phyloP scores from a whole-genome alignment of 2,113 vertebrate species.

The Tympanuchus pallidicinctus region DNA sequence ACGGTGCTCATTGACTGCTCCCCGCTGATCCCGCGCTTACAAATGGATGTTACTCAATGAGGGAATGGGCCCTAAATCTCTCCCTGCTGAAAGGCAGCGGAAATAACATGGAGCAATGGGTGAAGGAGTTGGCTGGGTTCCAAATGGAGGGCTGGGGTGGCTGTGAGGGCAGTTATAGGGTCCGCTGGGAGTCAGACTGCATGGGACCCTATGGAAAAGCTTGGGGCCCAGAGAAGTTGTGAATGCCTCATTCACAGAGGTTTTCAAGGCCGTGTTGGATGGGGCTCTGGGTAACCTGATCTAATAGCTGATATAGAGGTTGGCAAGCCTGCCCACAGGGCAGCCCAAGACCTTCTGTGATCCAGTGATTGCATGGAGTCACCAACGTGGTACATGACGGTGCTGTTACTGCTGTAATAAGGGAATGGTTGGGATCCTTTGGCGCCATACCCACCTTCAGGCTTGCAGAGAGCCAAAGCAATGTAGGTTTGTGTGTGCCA shows the following conservation, averaged over 20 bases:
- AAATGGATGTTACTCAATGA: conserved; percentile 44
- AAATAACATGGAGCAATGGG: not conserved
- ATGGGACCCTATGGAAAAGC: not conserved
- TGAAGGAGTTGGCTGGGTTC: not conserved
- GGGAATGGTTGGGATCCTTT: not conserved
- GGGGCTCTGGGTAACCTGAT: no score
- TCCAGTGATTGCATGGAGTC: not conserved
- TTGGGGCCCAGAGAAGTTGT: not conserved
- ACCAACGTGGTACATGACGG: not conserved
- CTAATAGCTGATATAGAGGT: no score
- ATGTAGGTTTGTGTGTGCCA: rapidly evolving
- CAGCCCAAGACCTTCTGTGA: no score
- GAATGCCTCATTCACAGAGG: no score
- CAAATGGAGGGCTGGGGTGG: not conserved
- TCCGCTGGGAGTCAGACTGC: not conserved
- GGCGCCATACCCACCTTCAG: not conserved
- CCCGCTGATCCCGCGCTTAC: conserved; percentile 12
- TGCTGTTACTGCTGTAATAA: not conserved
- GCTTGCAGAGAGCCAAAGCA: not conserved
- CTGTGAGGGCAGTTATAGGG: not conserved
- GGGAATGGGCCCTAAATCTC: conserved; percentile 58
- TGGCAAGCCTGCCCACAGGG: no score
- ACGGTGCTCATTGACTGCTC: conserved; percentile 33
- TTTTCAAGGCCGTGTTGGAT: no score
- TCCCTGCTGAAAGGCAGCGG: conserved; percentile 32